Evolutionary conservation across 2,797 vertebrate species (phyloP), one percentile per base, ranked within the genome.

Genomic region (Gila robusta): DNA sequence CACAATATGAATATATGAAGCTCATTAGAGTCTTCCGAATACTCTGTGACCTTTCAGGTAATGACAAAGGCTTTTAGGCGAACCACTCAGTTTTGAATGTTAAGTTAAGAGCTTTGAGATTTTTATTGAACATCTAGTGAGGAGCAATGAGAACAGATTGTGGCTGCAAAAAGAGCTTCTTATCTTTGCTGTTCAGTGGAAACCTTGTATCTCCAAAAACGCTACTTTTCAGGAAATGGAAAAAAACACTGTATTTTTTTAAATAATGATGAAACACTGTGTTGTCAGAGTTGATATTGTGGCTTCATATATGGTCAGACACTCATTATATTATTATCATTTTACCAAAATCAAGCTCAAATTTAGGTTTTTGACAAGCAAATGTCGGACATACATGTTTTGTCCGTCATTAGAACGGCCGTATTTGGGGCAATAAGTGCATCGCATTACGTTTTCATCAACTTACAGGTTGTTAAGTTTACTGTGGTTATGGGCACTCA

Each of bases 31-130:
- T 79, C 56, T 81, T 72, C 44, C 16, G 39, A 62, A 62, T 44
- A 71, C 67, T 62, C 26, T 44, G 67, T 79, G 83, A 39, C 74
- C 74, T 85, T 79, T 79, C 47, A 79, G 74, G 17, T 74, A 77
- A 74, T 67, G 59, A 7, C 76, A 52, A 9, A 47, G 6, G 6
- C 8, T 52, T 59, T 59, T 59, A 54, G 56, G 16, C 5, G 2
- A 52, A 72, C 28, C 49, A 59, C 37, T 72, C n/a, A 26, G 35
- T 44, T 82, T 28, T 73, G 14, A 79, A 64, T 79, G 23, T 62
- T 59, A 41, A 26, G 47, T 70, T 69, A 14, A 52, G 11, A 3
- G 11, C 19, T 69, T 54, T 52, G 47, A 39, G 23, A 19, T 28
- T n/a, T 56, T 12, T 52, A 19, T 37, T 76, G 72, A 78, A 77